These are phyloP conservation scores for Pterostichus niger DNA, from an alignment of 2,888 invertebrate species.

Conservation along the genomic window DNA sequence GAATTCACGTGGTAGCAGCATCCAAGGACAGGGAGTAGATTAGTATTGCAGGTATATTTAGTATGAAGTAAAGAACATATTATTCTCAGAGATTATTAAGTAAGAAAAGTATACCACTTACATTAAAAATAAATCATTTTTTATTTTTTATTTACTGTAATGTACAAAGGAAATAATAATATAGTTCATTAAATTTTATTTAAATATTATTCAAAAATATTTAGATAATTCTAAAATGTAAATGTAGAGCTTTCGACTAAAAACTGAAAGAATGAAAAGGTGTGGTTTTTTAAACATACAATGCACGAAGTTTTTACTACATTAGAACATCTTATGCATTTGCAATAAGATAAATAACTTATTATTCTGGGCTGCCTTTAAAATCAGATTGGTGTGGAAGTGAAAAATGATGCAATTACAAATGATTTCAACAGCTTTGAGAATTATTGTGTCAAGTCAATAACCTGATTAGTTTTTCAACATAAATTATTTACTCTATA, in stretches of 20 bases:
- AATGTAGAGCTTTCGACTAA: slow-evolving; percentile 1
- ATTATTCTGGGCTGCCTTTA: slow-evolving; percentile 36
- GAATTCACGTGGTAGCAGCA: slow-evolving; percentile 24
- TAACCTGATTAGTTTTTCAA: background rate
- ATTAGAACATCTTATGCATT: slow-evolving; percentile 12
- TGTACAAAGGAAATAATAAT: too few species aligned
- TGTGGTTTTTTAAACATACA: slow-evolving; percentile 3
- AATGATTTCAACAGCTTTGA: slow-evolving; percentile 22
- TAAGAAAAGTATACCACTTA: too few species aligned
- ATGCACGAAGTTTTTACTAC: slow-evolving; percentile 24
- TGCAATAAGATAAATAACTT: slow-evolving; percentile 21
- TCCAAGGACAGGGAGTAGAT: slow-evolving; percentile 28
- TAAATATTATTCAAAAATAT: background rate
- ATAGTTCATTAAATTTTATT: too few species aligned
- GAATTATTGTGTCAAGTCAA: background rate
- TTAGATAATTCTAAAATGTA: background rate
- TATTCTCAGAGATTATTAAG: too few species aligned
- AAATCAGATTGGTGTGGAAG: slow-evolving; percentile 1
- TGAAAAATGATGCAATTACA: slow-evolving; percentile 9
- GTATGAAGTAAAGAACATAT: too few species aligned
- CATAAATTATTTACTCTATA: too few species aligned
- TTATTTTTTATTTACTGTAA: too few species aligned
- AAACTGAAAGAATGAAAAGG: slow-evolving; percentile 1
- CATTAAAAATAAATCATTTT: too few species aligned
- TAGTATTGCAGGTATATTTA: background rate